Conservation (phyloP, 2,888 invertebrate species). For the Tenthredo notha region DNA sequence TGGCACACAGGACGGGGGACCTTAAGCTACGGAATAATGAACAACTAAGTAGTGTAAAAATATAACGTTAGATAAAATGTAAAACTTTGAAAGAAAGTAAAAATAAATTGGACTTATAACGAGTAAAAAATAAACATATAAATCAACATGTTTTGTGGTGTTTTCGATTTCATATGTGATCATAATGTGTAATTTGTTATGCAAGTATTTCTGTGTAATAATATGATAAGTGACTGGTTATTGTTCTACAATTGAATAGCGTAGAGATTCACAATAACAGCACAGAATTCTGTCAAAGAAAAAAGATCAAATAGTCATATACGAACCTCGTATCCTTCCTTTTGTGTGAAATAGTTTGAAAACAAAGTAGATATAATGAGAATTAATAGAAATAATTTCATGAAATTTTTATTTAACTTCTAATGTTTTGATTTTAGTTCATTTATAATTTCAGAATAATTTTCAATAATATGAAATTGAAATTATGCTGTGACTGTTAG, state of each 20-base stretch:
- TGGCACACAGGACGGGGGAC: neutral
- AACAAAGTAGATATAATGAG: conserved; percentile 46
- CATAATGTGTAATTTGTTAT: conserved; percentile 11
- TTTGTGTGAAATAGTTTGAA: conserved; percentile 65
- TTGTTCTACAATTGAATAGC: neutral
- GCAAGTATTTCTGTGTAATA: conserved; percentile 8
- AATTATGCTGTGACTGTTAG: neutral
- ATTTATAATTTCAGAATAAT: neutral
- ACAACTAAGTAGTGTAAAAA: neutral
- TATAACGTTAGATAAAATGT: neutral
- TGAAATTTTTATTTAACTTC: conserved; percentile 3
- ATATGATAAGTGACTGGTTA: neutral
- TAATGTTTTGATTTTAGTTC: conserved; percentile 18
- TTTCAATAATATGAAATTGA: neutral
- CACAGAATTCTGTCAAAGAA: conserved; percentile 29
- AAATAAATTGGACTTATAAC: neutral
- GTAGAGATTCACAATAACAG: conserved; percentile 32
- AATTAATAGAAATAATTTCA: conserved; percentile 29
- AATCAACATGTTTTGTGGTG: conserved; percentile 35
- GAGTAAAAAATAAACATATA: neutral
- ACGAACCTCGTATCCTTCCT: conserved; percentile 85
- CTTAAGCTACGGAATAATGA: neutral
- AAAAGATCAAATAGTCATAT: conserved; percentile 68
- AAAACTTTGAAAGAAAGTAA: neutral
- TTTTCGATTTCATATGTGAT: conserved; percentile 43